phyloP scores from a whole-genome alignment of 2,113 vertebrate species.

The Nycticorax nycticorax region DNA sequence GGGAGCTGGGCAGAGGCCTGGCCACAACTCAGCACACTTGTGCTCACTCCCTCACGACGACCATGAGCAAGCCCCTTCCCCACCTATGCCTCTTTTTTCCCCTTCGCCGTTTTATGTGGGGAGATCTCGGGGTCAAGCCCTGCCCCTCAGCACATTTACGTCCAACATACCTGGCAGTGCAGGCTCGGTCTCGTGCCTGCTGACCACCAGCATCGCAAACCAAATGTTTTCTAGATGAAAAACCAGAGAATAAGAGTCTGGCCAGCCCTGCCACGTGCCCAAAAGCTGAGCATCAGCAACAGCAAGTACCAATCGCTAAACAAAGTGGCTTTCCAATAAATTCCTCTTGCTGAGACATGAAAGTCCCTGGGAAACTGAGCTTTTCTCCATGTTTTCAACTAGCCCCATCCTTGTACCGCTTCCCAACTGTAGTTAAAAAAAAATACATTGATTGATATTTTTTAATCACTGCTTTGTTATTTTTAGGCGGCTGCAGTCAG shows the following conservation, averaged over 20 bases:
- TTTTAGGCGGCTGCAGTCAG: slow-evolving; percentile 16
- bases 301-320: not conserved
- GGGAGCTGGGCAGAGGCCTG: not conserved
- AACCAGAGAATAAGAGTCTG: not conserved
- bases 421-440: not conserved
- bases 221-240: not conserved
- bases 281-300: not conserved
- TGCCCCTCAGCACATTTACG: not conserved
- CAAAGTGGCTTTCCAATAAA: not conserved
- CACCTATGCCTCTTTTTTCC: not conserved
- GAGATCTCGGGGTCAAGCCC: not conserved
- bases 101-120: not conserved
- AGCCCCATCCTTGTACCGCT: rapidly evolving
- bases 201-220: rapidly evolving
- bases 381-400: not conserved
- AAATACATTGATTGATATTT: slow-evolving; percentile 34
- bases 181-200: rapidly evolving
- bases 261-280: not conserved
- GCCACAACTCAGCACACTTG: not conserved
- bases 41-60: rapidly evolving
- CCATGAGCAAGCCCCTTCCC: not conserved
- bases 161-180: not conserved
- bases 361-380: not conserved
- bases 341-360: not conserved
- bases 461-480: slow-evolving; percentile 39